Conservation (phyloP, 2,797 vertebrate genomes). For the Melanotaenia nigrans region DNA sequence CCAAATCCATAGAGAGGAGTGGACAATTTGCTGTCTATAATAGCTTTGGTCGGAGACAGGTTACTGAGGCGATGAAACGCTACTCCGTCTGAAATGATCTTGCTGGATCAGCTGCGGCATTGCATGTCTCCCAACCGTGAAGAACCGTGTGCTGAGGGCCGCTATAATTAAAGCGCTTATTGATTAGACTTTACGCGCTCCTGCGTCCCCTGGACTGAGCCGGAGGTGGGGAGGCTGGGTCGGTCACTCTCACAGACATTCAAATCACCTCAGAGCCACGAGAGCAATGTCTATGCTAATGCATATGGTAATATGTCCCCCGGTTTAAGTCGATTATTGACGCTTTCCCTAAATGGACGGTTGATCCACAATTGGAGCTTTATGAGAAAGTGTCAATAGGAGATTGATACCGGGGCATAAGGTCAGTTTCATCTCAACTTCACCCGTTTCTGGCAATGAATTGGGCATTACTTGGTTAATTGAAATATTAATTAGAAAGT, state of each 20-base stretch:
- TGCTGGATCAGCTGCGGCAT: slow-evolving; percentile 80
- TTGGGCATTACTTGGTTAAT: slow-evolving; percentile 70
- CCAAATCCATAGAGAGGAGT: slow-evolving; percentile 49
- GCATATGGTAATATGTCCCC: slow-evolving; percentile 64
- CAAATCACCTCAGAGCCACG: slow-evolving; percentile 55
- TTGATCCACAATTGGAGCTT: slow-evolving; percentile 76
- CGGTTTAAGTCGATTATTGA: slow-evolving; percentile 78
- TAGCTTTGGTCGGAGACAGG: slow-evolving; percentile 63
- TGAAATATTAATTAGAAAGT: slow-evolving; percentile 77
- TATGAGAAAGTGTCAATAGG: slow-evolving; percentile 62
- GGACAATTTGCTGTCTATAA: slow-evolving; percentile 75
- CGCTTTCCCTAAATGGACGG: slow-evolving; percentile 70
- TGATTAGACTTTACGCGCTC: slow-evolving; percentile 75
- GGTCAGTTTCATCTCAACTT: slow-evolving; percentile 74
- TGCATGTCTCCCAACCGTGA: slow-evolving; percentile 76
- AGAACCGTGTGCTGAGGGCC: slow-evolving; percentile 60
- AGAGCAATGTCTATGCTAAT: slow-evolving; percentile 76
- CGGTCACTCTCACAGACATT: slow-evolving; percentile 65
- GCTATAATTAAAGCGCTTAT: slow-evolving; percentile 82
- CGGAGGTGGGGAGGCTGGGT: slow-evolving; percentile 53
- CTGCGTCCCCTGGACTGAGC: slow-evolving; percentile 67
- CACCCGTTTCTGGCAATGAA: slow-evolving; percentile 61
- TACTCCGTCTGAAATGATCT: slow-evolving; percentile 75
- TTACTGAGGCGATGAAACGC: slow-evolving; percentile 73
- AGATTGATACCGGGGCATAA: slow-evolving; percentile 61